Evolutionary conservation across 2,113 vertebrate species (phyloP).

Genomic region (Tiliqua scincoides): DNA sequence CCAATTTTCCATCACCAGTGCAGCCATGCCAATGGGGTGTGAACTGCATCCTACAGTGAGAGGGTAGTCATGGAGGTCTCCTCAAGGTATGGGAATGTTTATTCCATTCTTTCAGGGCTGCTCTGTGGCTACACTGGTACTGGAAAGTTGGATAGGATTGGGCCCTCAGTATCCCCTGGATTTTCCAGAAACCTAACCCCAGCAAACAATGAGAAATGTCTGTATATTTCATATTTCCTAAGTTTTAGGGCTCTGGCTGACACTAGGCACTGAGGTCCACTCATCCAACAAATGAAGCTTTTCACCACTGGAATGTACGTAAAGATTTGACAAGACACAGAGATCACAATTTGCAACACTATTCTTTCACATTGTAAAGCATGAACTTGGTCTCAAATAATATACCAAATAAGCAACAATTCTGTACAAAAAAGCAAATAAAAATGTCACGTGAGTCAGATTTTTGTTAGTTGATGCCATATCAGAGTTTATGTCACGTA

Average conservation of each 20-base stretch:
- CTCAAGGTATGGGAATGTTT: no score
- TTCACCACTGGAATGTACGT: not conserved
- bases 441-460: conserved; percentile 30
- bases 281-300: not conserved
- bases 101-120: no score
- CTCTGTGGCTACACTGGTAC: no score
- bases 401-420: conserved; percentile 27
- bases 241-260: not conserved
- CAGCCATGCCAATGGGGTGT: no score
- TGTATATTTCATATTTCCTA: not conserved
- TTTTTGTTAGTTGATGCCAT: conserved; percentile 31
- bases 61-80: no score
- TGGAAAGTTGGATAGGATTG: no score
- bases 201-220: no score
- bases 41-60: no score
- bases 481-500: not conserved
- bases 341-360: not conserved
- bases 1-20: no score
- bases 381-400: conserved; percentile 29
- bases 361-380: conserved; percentile 1
- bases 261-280: not conserved
- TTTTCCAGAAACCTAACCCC: no score
- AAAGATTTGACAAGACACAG: not conserved
- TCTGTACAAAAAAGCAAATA: not conserved
- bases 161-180: no score